Evolutionary conservation across 1,140 invertebrate species (phyloP).

Genomic region (Venturia canescens): DNA sequence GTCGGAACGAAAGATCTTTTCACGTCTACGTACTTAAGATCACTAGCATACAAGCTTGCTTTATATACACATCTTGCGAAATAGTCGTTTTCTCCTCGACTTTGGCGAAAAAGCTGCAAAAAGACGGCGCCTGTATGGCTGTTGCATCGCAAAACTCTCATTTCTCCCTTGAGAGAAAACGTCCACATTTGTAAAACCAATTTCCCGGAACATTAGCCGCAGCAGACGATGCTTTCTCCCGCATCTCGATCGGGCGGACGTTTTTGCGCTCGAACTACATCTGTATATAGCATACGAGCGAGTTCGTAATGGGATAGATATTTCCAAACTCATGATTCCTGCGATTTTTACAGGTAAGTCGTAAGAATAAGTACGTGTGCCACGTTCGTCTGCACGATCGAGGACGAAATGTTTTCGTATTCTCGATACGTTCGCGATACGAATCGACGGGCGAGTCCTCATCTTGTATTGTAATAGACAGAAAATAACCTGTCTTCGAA

Average conservation of each 20-base stretch:
- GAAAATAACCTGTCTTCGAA: no score
- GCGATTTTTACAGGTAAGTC: not conserved
- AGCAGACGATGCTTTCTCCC: slow-evolving; percentile 59
- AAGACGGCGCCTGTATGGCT: not conserved
- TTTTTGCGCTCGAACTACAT: not conserved
- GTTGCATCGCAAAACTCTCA: slow-evolving; percentile 51
- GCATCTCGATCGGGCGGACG: slow-evolving; percentile 25
- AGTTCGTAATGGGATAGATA: slow-evolving; percentile 4
- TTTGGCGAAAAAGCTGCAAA: not conserved
- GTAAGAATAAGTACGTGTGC: not conserved
- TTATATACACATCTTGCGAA: not conserved
- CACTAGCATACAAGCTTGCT: no score
- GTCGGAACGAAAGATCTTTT: not conserved
- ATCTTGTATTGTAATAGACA: no score
- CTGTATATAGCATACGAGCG: slow-evolving; percentile 51
- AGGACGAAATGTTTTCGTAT: no score
- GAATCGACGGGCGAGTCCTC: no score
- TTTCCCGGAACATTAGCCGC: slow-evolving; percentile 73
- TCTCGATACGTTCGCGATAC: no score
- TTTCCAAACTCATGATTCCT: not conserved
- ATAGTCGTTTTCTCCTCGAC: not conserved
- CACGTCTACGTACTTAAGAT: not conserved
- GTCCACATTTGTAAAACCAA: slow-evolving; percentile 71
- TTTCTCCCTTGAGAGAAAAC: slow-evolving; percentile 66
- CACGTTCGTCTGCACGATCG: not conserved